These are phyloP conservation scores for Zaprionus bogoriensis DNA, from an alignment of 2,888 invertebrate genomes.

Conservation along the genomic window DNA sequence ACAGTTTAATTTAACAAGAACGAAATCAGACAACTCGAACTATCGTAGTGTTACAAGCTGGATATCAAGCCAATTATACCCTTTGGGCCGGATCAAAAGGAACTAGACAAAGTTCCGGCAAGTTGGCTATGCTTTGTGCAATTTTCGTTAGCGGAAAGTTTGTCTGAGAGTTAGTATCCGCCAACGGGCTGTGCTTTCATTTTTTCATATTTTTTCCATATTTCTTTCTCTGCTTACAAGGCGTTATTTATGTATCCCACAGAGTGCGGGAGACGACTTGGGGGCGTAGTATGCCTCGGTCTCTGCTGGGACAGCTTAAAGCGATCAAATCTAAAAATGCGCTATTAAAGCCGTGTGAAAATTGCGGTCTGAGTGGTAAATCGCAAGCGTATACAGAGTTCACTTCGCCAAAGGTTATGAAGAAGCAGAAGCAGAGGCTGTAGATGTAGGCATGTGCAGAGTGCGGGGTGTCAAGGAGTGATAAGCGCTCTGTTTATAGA, in stretches of 20 bases:
- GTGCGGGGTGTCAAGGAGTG: slow-evolving; percentile 27
- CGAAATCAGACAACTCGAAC: no score
- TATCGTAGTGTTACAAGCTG: slow-evolving; percentile 14
- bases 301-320: slow-evolving; percentile 51
- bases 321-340: slow-evolving; percentile 51
- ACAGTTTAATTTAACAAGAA: no score
- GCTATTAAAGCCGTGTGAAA: slow-evolving; percentile 67
- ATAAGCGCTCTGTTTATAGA: slow-evolving; percentile 71
- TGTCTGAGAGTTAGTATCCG: slow-evolving; percentile 33
- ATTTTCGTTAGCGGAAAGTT: slow-evolving; percentile 55
- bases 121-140: slow-evolving; percentile 43
- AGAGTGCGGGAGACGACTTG: slow-evolving; percentile 1
- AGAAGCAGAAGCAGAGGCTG: background rate
- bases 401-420: no score
- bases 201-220: slow-evolving; percentile 47
- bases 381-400: slow-evolving; percentile 2
- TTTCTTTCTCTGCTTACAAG: slow-evolving; percentile 19
- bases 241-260: slow-evolving; percentile 42
- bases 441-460: background rate
- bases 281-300: background rate
- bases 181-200: slow-evolving; percentile 40
- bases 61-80: slow-evolving; percentile 31
- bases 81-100: slow-evolving; percentile 20
- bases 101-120: slow-evolving; percentile 12
- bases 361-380: slow-evolving; percentile 45